Evolutionary conservation across 2,797 vertebrate species (phyloP).

Genomic region (Buceros bicornis): DNA sequence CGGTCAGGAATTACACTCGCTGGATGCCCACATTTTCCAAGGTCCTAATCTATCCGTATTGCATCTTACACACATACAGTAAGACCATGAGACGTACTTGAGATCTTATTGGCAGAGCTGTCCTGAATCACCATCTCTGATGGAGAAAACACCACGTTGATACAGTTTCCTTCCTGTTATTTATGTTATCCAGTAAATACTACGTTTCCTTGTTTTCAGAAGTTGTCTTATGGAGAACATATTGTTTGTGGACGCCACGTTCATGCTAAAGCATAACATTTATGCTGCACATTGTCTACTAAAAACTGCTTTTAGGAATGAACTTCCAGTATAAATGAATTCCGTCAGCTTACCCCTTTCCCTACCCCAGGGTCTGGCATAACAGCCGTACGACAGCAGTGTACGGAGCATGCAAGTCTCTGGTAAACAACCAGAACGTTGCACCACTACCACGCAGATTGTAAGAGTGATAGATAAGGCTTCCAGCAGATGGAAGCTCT

Average conservation of each 20-base stretch:
- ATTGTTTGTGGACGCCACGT: not conserved
- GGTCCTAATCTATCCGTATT: not conserved
- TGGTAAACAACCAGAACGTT: not conserved
- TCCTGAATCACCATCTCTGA: not conserved
- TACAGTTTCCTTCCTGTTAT: not conserved
- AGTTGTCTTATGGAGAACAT: not conserved
- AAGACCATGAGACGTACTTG: not conserved
- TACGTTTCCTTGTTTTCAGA: not conserved
- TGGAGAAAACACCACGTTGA: not conserved
- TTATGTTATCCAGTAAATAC: not conserved
- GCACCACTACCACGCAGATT: not conserved
- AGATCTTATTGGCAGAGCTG: not conserved
- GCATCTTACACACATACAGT: not conserved
- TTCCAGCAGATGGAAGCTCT: constrained; percentile 4
- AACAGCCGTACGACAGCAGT: not conserved
- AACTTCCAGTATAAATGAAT: not conserved
- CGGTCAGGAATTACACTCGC: not conserved
- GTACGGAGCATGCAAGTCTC: not conserved
- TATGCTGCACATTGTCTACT: not conserved
- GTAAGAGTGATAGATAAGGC: not conserved
- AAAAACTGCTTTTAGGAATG: not conserved
- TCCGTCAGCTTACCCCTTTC: not conserved
- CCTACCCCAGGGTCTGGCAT: not conserved
- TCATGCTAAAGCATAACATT: not conserved
- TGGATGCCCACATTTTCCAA: not conserved